phyloP scores from a whole-genome alignment of 2,113 vertebrate genomes.

The Chrysemys picta region DNA sequence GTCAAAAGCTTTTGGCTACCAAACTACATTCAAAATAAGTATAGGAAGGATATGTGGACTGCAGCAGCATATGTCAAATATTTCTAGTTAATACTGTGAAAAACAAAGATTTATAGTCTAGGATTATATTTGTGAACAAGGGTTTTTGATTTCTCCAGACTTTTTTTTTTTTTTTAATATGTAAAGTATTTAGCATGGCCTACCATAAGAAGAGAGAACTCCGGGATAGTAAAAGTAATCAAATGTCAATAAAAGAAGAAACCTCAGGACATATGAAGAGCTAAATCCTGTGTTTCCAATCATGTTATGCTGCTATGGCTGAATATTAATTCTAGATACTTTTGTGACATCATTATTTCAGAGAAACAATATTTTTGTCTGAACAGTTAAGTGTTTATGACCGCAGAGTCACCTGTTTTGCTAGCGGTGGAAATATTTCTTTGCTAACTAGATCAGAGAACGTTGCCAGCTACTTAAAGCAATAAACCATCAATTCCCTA shows the following conservation, averaged over 20 bases:
- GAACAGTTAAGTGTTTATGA: not conserved
- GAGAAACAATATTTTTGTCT: constrained; percentile 3
- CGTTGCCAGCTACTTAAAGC: not conserved
- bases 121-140: not conserved
- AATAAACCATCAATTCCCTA: not conserved
- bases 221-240: not conserved
- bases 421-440: not conserved
- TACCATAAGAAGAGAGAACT: not conserved
- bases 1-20: not conserved
- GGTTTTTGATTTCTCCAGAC: not conserved
- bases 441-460: not conserved
- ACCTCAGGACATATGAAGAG: not conserved
- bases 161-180: not conserved
- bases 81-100: constrained; percentile 6
- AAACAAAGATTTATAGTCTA: not conserved
- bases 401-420: not conserved
- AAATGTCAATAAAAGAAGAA: not conserved
- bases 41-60: not conserved
- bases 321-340: not conserved
- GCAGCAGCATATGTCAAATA: not conserved
- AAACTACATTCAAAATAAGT: not conserved
- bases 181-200: not conserved
- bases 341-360: not conserved
- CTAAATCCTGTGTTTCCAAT: not conserved
- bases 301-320: not conserved